Conservation (phyloP, 2,797 vertebrate genomes). For the Clamator glandarius region DNA sequence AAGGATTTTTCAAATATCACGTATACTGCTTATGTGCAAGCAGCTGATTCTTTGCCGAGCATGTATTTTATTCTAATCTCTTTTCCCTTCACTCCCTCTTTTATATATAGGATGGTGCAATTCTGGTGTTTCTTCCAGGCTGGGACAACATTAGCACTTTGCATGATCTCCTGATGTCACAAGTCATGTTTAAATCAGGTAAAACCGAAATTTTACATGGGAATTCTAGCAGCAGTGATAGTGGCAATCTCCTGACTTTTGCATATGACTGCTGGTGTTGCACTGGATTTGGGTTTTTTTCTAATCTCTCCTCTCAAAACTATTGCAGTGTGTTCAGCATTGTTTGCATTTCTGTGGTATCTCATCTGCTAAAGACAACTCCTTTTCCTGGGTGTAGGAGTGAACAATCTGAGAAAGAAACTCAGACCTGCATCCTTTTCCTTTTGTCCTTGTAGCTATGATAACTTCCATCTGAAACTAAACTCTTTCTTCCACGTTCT, state of each 20-base stretch:
- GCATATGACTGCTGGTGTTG: not conserved
- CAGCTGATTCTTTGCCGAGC: not conserved
- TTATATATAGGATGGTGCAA: slow-evolving; percentile 90
- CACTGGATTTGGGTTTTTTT: not conserved
- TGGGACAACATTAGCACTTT: slow-evolving; percentile 98
- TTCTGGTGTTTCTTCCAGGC: slow-evolving; percentile 95
- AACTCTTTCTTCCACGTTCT: not conserved
- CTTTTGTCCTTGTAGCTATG: not conserved
- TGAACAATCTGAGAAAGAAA: not conserved
- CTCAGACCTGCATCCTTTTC: not conserved
- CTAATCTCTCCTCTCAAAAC: not conserved
- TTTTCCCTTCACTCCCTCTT: not conserved
- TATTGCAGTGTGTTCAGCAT: not conserved
- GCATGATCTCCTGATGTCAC: slow-evolving; percentile 91
- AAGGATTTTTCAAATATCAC: not conserved
- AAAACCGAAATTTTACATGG: not conserved
- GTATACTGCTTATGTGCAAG: rapidly evolving
- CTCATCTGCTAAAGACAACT: not conserved
- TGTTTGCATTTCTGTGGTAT: not conserved
- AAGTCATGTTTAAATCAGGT: slow-evolving; percentile 98
- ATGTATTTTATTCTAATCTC: not conserved
- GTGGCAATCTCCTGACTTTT: not conserved
- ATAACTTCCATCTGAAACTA: not conserved
- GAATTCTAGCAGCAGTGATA: not conserved
- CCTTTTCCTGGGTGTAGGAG: not conserved